Evolutionary conservation across 2,888 invertebrate genomes (phyloP), one percentile per base, ranked within the genome.

Genomic region (Dione juno): DNA sequence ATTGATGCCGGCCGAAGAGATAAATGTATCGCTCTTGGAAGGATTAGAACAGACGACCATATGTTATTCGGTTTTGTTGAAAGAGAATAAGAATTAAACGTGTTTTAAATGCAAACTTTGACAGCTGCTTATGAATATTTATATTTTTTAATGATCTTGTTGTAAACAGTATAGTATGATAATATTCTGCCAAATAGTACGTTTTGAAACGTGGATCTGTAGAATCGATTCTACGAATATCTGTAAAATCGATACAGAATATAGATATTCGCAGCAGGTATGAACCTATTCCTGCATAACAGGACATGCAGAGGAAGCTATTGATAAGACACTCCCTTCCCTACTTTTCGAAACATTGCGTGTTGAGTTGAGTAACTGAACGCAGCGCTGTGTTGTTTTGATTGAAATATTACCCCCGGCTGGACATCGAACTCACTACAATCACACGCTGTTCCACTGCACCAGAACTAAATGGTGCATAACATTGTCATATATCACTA

Each of bases 11-110:
- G 61, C 43, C 19, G 16, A 43, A 37, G 41, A 45, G 61, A 53
- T 66, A 69, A 69, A 64, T 70, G 70, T 52, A 52, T 43, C 58
- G 48, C n/a, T 54, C 54, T 35, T 45, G 53, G 37, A 68, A 63
- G 52, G 63, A 68, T 68, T 68, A 63, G 63, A 43, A 61, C n/a
- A 45, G 43, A 61, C 10, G 16, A 52, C 35, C 61, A 45, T 61
- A 45, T 35, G 45, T 61, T 45, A 43, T 28, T 35, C 14, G 16
- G 11, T 57, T 57, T 37, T 13, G 16, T 16, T 16, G 11, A 11
- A 57, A 54, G 19, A 48, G 35, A n/a, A 35, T n/a, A 54, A 8
- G 9, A 28, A 21, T 28, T 53, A 35, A 35, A 54, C 28, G 53
- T 40, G 37, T 37, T 57, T 57, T 37, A 37, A 50, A 54, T 54